Conservation (phyloP, 2,113 vertebrate genomes). For the Plecotus auritus region DNA sequence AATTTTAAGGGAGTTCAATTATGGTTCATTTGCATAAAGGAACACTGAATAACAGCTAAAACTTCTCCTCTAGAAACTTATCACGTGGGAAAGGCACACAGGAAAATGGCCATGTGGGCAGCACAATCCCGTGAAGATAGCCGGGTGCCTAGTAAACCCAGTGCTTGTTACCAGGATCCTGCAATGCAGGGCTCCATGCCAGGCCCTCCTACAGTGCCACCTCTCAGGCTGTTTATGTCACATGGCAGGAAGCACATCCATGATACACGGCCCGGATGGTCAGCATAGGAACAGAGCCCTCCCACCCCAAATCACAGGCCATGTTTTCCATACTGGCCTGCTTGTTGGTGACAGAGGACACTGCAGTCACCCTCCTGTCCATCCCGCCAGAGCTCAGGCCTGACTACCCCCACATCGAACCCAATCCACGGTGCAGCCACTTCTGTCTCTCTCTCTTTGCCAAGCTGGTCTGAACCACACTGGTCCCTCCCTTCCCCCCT, state of each 20-base stretch:
- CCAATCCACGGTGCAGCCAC: too few relatives aligned
- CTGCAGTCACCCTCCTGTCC: neutral
- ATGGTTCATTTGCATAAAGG: neutral
- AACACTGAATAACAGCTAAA: neutral
- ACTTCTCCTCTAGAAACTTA: neutral
- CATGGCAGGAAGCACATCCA: neutral
- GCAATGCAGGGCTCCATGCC: neutral
- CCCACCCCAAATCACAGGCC: rapidly evolving
- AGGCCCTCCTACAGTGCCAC: neutral
- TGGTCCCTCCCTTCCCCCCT: neutral
- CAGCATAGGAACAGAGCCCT: neutral
- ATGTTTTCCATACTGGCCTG: neutral
- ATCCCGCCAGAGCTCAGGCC: neutral
- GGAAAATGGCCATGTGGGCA: neutral
- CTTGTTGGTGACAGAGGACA: rapidly evolving
- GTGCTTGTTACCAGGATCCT: neutral
- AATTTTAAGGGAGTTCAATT: neutral
- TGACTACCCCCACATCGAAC: neutral
- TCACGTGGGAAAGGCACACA: rapidly evolving
- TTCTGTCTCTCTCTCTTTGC: neutral
- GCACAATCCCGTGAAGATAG: neutral
- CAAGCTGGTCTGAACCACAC: neutral
- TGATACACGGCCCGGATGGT: neutral
- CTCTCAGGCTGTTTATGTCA: neutral
- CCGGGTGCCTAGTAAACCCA: neutral